These are phyloP conservation scores for Ooceraea biroi DNA, from an alignment of 1,140 invertebrate genomes.

Conservation along the genomic window DNA sequence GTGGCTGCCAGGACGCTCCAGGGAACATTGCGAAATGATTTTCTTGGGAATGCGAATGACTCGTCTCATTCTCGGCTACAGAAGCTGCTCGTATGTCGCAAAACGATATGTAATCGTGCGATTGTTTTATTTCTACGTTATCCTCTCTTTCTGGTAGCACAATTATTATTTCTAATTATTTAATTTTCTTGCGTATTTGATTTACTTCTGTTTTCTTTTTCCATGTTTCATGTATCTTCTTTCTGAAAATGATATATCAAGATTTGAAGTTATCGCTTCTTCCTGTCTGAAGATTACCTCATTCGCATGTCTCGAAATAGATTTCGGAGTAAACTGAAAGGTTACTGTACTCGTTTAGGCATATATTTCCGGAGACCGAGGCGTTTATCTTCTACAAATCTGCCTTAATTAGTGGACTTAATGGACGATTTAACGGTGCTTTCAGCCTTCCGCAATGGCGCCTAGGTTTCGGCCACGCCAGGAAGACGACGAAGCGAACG, in stretches of 20 bases:
- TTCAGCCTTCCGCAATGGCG: conserved; percentile 43
- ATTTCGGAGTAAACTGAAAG: not conserved
- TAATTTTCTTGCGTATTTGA: not conserved
- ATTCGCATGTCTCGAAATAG: not conserved
- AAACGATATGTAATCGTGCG: conserved; percentile 37
- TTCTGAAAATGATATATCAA: not conserved
- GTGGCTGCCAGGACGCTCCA: conserved; percentile 23
- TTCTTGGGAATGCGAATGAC: conserved; percentile 49
- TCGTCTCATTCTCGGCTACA: conserved; percentile 24
- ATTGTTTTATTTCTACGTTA: conserved; percentile 19
- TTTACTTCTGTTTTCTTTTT: not conserved
- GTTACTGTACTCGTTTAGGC: conserved; percentile 18
- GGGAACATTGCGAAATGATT: conserved; percentile 55
- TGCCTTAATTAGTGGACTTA: conserved; percentile 67
- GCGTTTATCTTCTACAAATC: conserved; percentile 49
- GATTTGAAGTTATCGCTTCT: not conserved
- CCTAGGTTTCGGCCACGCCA: conserved; percentile 44
- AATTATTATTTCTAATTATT: not conserved
- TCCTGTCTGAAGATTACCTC: not conserved
- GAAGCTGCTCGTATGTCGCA: not conserved
- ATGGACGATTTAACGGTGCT: conserved; percentile 72
- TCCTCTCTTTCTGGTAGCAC: too few relatives aligned
- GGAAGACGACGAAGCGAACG: conserved; percentile 39
- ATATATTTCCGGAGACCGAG: not conserved
- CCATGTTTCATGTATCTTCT: not conserved